Base-by-base conservation (phyloP, 1,140 invertebrate genomes). In the Drosophila tristis region DNA sequence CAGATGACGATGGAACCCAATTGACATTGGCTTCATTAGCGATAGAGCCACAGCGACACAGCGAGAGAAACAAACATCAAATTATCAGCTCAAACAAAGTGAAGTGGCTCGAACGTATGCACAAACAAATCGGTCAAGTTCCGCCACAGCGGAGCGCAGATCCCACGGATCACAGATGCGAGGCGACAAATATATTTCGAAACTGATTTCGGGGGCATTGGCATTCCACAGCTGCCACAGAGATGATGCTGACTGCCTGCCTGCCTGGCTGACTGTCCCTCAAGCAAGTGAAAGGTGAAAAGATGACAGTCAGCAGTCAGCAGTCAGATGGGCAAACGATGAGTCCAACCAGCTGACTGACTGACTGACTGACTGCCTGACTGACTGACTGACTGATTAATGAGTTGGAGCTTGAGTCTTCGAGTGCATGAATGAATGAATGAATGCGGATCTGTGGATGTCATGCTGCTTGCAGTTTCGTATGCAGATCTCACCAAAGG, bases 11-110 rank as follows among this genome's bases (percentile, higher is more conserved):
- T 49, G 39, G 26, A 43, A 29, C 35, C 35, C 45, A 51, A 51
- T 60, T 77, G 78, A 49, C 78, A 81, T 82, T 82, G 80, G 70
- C 70, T 82, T 82, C 79, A 77, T 80, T 78, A 87, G 60, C 73
- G 61, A 23, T 23, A 53, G 3, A 11, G 6, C 23, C 9, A 5
- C 15, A 25, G 39, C 39, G 39, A 23, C 39, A 62, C 13, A 23
- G 16, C 11, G 15, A 42, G 29, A 25, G 9, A 43, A 15, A 35
- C 73, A 75, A 75, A 66, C 63, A 58, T 50, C 63, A 76, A 85
- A 85, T 85, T 73, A 85, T 74, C 68, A 72, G 67, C 70, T 73
- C 70, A 74, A 80, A 85, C 81, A 86, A 86, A 81, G 80, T 78
- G 77, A 74, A 70, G 61, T 67, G 57, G 67, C 35, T 42, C 70